A percentile compares a stretch with the other conserved stretches of the same genome.
Conservation (phyloP, 2,797 vertebrate species). For the Alosa sapidissima region DNA sequence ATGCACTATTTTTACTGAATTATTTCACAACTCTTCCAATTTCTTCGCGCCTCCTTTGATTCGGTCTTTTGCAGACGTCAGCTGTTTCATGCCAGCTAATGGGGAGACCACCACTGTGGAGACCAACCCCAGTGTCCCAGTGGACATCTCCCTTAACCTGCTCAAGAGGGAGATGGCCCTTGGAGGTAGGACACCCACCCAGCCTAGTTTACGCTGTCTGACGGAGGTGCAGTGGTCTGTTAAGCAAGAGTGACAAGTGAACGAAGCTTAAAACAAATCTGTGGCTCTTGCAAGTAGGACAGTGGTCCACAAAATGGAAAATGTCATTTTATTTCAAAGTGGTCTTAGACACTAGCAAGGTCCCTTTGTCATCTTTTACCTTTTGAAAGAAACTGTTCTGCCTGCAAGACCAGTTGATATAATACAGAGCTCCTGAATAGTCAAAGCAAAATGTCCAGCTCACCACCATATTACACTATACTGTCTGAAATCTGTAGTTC, state of each 20-base stretch:
- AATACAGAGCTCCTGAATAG: background rate
- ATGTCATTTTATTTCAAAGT: too few species aligned
- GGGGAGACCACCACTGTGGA: conserved; percentile 85
- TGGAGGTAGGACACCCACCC: conserved; percentile 70
- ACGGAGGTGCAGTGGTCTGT: background rate
- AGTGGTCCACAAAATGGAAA: background rate
- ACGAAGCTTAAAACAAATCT: background rate
- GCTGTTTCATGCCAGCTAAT: conserved; percentile 93
- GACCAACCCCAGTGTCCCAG: conserved; percentile 92
- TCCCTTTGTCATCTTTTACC: background rate
- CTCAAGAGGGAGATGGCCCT: conserved; percentile 89
- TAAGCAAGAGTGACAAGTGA: background rate
- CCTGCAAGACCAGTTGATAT: background rate
- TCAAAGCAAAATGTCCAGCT: background rate
- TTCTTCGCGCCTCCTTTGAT: background rate
- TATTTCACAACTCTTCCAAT: background rate
- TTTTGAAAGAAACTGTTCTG: too few species aligned
- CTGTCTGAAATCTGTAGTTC: background rate
- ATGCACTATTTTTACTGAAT: background rate
- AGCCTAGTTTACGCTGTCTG: background rate
- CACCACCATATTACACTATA: background rate
- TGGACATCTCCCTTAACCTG: conserved; percentile 91
- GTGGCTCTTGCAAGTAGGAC: background rate
- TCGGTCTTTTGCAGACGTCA: conserved; percentile 74
- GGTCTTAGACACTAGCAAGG: background rate